Evolutionary conservation across 2,797 vertebrate species (phyloP), one percentile per base, ranked within the genome.

Genomic region (Hirundo rustica): DNA sequence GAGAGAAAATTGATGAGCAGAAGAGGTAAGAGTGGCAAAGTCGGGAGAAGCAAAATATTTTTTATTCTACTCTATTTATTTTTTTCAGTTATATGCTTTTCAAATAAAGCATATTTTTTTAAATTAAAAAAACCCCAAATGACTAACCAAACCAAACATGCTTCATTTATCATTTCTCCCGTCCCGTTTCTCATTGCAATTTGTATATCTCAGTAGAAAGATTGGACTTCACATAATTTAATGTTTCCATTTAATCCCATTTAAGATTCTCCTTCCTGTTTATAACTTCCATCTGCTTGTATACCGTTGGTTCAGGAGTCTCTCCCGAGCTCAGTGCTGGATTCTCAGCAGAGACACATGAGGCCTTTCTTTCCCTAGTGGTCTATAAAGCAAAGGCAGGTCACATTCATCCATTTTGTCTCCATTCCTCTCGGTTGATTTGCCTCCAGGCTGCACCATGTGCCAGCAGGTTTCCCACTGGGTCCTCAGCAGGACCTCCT

Each of bases 1-100:
- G 48, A 84, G 47, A 92, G 58, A 68, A 92, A 83, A 68, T 3
- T 68, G 51, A 89, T 66, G 45, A 67, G 55, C n/a, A 88, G 38
- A 91, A 94, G n/a, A 88, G n/a, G 44, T 62, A 91, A 85, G 38
- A 92, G n/a, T n/a, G 68, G 89, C 27, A 54, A 87, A 91, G 30
- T 48, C 10, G 19, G 17, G 22, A 85, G 11, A 83, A 78, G 15
- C 10, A 84, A 89, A 85, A 13, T 60, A 47, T 20, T 74, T 82
- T 82, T 79, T 54, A 81, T 64, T n/a, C 8, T 15, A 40, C 25
- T 81, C 45, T 57, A 8, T n/a, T 82, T 79, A 48, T 68, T 83
- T 67, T 80, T 45, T 27, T 32, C 51, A 72, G 68, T 40, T 14
- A 38, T 10, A 68, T 61, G 36, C 4, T 91, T 92, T 89, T 75